A percentile compares a stretch with the other conserved stretches of the same genome.
These are phyloP conservation scores for Macrophya alboannulata DNA, from an alignment of 2,888 invertebrate species.

Conservation along the genomic window DNA sequence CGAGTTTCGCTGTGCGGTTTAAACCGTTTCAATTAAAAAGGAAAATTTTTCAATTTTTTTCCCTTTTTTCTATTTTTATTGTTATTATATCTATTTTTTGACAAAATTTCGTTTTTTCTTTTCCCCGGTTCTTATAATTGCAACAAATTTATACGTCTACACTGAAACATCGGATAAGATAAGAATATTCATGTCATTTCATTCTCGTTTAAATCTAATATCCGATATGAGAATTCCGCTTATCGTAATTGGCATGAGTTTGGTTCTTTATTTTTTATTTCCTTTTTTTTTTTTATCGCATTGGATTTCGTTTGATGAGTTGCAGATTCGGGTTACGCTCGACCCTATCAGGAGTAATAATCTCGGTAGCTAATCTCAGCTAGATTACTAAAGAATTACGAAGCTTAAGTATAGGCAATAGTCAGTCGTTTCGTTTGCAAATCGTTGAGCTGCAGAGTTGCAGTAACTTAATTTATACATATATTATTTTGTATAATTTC, in stretches of 20 bases:
- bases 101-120: background rate
- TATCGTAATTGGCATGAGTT: conserved; percentile 24
- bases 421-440: background rate
- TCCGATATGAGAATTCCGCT: conserved; percentile 7
- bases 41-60: background rate
- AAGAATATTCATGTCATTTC: conserved; percentile 8
- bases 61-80: background rate
- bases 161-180: background rate
- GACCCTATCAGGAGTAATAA: background rate
- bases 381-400: conserved; percentile 7
- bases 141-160: background rate
- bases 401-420: background rate
- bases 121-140: background rate
- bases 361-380: background rate
- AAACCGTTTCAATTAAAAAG: background rate
- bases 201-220: conserved; percentile 33
- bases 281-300: background rate
- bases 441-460: background rate
- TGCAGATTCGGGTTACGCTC: background rate
- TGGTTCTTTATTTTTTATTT: background rate
- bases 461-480: background rate
- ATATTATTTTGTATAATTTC: background rate
- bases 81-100: too few species aligned
- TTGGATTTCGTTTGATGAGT: conserved; percentile 19
- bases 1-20: background rate